Evolutionary conservation across 2,797 vertebrate genomes (phyloP), one percentile per base, ranked within the genome.

Genomic region (Momotus momota): DNA sequence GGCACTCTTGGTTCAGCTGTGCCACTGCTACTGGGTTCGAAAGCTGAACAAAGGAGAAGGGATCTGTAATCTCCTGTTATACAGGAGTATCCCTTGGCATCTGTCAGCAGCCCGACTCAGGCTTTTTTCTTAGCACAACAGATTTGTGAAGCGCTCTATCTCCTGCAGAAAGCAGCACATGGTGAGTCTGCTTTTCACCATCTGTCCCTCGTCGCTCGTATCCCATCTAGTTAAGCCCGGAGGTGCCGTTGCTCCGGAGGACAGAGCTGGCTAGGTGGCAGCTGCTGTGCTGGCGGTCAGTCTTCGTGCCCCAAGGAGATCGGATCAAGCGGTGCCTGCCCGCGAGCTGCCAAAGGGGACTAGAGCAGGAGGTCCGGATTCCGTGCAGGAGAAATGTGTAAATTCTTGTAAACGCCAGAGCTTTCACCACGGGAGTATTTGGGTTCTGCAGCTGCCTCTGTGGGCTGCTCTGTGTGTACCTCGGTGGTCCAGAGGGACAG

Each of bases 281-380:
- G 93, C 80, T 94, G 91, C 89, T 0, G 2, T n/a, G 78, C 61
- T 64, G 25, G 31, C 77, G 12, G 25, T 0, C 3, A 5, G 22
- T 17, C 6, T 33, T 89, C 84, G 79, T 86, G 60, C 81, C 67
- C 81, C 79, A 14, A 82, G 81, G 86, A 83, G 93, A 85, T 89
- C 0, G 0, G 79, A 64, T 91, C 71, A 33, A 40, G 86, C 17
- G 1, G 6, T 60, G 85, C 58, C 72, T 74, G 65, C 49, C 77
- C 49, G 12, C 1, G 2, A 55, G 60, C 26, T 72, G 65, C 0
- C 1, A 54, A 31, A 26, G 31, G 38, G 66, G 62, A 60, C 3
- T 3, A 15, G 55, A 1, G 12, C 66, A 27, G 45, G 61, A 52
- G 70, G 35, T 22, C 2, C 0, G 0, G 52, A 17, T 45, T 62